Base-by-base conservation (phyloP, 1,140 invertebrate genomes). In the Aphidius gifuensis region DNA sequence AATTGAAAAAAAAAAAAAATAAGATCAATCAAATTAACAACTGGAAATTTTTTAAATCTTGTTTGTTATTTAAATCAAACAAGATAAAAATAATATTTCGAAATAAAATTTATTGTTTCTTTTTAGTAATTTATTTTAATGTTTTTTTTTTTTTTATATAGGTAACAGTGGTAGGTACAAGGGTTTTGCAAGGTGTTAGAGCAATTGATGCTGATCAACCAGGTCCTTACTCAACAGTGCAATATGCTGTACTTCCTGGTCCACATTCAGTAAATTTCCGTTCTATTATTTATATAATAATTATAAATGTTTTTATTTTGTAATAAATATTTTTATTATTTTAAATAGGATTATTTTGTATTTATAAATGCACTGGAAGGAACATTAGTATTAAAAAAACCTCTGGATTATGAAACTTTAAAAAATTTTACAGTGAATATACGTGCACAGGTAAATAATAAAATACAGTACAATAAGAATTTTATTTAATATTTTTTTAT, bases 361-460 rank as follows among this genome's bases (percentile, higher is more conserved):
- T 94, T 95, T 72, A 84, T 90, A 8, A 93, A 91, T 76, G 90
- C 91, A 50, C 79, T 95, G n/a, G 92, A 94, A 77, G 92, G 92
- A 21, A 91, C 90, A 1, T 72, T 96, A 53, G 88, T 93, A 9
- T 79, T 96, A 7, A 86, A 86, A 58, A 90, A 90, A 72, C 85
- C 91, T 4, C 76, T 96, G 43, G 93, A 96, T 75, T 96, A 90
- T 72, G 94, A 96, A 80, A 86, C 84, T 2, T 79, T 93, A 57
- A 86, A 85, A 64, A 89, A 89, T 71, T 94, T 96, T 69, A 92
- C 91, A 1, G 85, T 96, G 4, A 85, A 83, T 46, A 85, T 96
- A 63, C 82, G 91, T 49, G 93, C 91, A 5, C 87, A 90, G 74
- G 83, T 60, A 45, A 46, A 11, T 62, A 23, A n/a, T 9, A 51